These are phyloP conservation scores for Perca fluviatilis DNA, from an alignment of 2,113 vertebrate genomes.

Conservation along the genomic window DNA sequence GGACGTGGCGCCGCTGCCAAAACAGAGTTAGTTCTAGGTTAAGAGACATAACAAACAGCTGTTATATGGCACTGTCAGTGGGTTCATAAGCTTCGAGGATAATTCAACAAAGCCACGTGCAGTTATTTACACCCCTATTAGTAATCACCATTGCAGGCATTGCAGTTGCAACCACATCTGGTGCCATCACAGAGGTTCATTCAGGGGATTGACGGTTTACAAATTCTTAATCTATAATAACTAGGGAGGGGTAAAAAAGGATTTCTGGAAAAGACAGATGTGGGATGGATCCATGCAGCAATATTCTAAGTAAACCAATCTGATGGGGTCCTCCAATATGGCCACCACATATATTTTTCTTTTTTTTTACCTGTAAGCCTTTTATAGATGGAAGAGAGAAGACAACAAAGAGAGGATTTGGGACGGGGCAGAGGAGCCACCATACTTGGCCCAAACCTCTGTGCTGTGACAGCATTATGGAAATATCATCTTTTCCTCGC, in stretches of 20 bases:
- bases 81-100: slow-evolving; percentile 22
- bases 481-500: slow-evolving; percentile 72
- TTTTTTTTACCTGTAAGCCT: slow-evolving; percentile 21
- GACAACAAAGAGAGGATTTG: slow-evolving; percentile 58
- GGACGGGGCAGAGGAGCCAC: slow-evolving; percentile 40
- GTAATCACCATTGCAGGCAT: slow-evolving; percentile 23
- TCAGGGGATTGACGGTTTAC: slow-evolving; percentile 39
- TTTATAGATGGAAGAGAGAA: neutral
- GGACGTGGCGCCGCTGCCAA: neutral
- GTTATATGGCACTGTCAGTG: neutral
- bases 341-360: neutral
- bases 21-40: neutral
- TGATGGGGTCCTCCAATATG: neutral
- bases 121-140: slow-evolving; percentile 19
- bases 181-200: slow-evolving; percentile 32
- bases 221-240: slow-evolving; percentile 52
- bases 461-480: slow-evolving; percentile 81
- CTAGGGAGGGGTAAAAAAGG: neutral
- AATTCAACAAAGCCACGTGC: slow-evolving; percentile 33
- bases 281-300: slow-evolving; percentile 1
- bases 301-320: neutral
- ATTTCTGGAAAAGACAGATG: slow-evolving; percentile 22
- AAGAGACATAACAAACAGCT: slow-evolving; percentile 31
- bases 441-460: slow-evolving; percentile 43
- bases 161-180: slow-evolving; percentile 28